These are phyloP conservation scores for Hyposoter dolosus DNA, from an alignment of 2,888 invertebrate species.

Conservation along the genomic window DNA sequence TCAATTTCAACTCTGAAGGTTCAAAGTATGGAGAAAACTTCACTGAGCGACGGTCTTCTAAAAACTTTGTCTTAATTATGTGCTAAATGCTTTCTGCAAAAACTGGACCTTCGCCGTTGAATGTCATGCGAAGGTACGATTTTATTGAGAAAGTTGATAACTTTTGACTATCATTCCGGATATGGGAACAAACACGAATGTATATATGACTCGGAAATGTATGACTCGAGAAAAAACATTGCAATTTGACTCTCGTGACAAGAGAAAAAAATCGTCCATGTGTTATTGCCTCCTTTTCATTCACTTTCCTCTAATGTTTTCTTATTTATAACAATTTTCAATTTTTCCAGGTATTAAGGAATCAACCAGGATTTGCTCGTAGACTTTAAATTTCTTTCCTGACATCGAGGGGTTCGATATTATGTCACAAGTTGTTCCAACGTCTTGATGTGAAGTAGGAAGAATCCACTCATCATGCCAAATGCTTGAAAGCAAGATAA, in stretches of 20 bases:
- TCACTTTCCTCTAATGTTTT: constrained; percentile 27
- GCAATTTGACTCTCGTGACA: background rate
- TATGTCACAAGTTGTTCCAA: background rate
- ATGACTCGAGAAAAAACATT: no score
- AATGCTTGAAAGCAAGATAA: background rate
- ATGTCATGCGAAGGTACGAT: background rate
- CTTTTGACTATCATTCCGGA: background rate
- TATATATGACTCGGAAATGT: background rate
- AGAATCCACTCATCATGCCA: background rate
- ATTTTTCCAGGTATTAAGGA: background rate
- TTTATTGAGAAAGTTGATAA: background rate
- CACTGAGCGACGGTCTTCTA: background rate
- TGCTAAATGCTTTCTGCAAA: background rate
- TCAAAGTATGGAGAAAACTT: constrained; percentile 7
- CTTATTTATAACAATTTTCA: constrained; percentile 34
- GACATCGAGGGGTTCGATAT: background rate
- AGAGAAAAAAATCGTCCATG: background rate
- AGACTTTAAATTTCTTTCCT: background rate
- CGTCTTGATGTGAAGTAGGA: background rate
- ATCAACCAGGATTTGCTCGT: background rate
- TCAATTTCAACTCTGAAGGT: constrained; percentile 1
- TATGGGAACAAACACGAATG: constrained; percentile 24
- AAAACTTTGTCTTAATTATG: background rate
- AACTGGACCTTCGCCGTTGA: background rate
- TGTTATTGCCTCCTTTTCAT: constrained; percentile 44